Conservation (phyloP, 1,140 invertebrate species). For the Lucilia cuprina region DNA sequence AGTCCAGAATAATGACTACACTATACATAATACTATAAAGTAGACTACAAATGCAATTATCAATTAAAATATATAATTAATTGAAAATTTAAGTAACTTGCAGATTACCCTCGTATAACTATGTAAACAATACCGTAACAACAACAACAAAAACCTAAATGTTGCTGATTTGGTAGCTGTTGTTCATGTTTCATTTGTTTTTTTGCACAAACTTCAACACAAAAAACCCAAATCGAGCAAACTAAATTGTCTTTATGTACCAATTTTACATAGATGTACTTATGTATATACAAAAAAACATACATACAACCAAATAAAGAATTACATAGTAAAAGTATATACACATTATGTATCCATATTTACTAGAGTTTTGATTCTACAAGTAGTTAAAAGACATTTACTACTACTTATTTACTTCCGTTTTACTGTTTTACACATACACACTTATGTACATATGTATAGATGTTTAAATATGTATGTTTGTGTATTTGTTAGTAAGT, state of each 20-base stretch:
- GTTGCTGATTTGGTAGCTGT: neutral
- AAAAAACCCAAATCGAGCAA: neutral
- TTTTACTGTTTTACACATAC: neutral
- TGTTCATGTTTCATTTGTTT: conserved; percentile 1
- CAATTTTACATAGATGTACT: neutral
- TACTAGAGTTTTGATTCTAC: neutral
- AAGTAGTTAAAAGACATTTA: conserved; percentile 15
- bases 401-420: conserved; percentile 9
- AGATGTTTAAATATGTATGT: neutral
- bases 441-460: too few species aligned
- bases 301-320: too few species aligned
- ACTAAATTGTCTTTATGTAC: neutral
- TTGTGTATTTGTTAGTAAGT: too few species aligned
- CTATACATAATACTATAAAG: too few species aligned
- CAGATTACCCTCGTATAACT: neutral
- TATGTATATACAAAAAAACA: neutral
- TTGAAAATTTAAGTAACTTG: too few species aligned
- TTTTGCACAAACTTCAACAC: neutral
- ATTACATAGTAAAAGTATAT: neutral
- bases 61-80: too few species aligned
- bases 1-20: too few species aligned
- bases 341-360: neutral
- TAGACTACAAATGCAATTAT: too few species aligned
- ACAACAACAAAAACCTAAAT: neutral
- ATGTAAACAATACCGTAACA: neutral